Base-by-base conservation (phyloP, 2,797 vertebrate species). In the Gouania willdenowi region DNA sequence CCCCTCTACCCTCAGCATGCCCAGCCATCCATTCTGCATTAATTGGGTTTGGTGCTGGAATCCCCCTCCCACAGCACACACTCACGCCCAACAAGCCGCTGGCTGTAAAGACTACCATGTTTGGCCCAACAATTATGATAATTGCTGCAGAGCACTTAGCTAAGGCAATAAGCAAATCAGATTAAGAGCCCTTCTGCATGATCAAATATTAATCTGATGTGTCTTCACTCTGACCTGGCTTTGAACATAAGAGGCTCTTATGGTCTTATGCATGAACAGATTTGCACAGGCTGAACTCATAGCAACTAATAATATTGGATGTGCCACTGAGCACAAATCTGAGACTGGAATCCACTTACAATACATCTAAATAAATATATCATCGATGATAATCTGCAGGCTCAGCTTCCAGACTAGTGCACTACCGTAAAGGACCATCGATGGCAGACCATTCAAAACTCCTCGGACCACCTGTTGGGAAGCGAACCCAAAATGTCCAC, bases 151-250 rank as follows among this genome's bases (percentile, higher is more conserved):
- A 92, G 92, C 91, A 91, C 89, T 93, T 90, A 88, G 86, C 74
- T 62, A 67, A 79, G 88, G 88, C 89, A 93, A 94, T 92, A 92
- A 56, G 91, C 88, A 91, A 87, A 94, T 92, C 92, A 92, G 94
- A 98, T 96, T 96, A 95, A 91, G 90, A 81, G 87, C 86, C 89
- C 92, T 94, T 90, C 89, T 89, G 77, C 86, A 88, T 92, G 91
- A 94, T 96, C 92, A 93, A 95, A 98, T 96, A 97, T 95, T 94
- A 95, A 95, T 94, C 92, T 92, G 88, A 82, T 87, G 90, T 90
- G 89, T 92, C 92, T 94, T 92, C 86, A 66, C 86, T 89, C 86
- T 88, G 93, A 92, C 91, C 90, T 90, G 90, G 87, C 87, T 75
- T 84, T 81, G 77, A 87, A 77, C 90, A 77, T 92, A 92, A 94